Evolutionary conservation across 2,113 vertebrate genomes (phyloP).

Genomic region (Ptilorrhoa leucosticta): DNA sequence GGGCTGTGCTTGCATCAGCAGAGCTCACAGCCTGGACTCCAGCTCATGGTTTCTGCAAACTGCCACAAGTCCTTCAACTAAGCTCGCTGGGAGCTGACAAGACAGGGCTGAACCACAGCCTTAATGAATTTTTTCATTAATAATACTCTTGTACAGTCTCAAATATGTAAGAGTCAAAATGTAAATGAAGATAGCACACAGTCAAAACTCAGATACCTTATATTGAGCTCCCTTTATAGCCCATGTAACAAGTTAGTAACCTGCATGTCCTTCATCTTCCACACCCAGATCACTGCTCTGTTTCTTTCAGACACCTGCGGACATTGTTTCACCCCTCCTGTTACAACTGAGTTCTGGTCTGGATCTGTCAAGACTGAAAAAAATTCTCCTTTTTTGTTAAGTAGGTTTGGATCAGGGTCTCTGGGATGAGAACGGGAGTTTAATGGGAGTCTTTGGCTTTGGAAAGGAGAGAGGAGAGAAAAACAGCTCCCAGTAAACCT

Average conservation of each 20-base stretch:
- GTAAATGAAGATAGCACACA: neutral
- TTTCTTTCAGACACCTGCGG: fast-evolving
- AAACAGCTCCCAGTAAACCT: neutral
- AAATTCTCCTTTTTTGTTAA: neutral
- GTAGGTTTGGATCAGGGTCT: neutral
- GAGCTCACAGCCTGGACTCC: neutral
- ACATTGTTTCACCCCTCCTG: neutral
- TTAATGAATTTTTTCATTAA: neutral
- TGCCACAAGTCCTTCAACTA: neutral
- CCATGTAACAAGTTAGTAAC: neutral
- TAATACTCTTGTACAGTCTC: neutral
- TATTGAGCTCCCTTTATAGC: neutral
- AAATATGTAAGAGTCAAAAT: neutral
- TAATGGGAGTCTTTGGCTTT: neutral
- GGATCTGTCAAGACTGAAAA: neutral
- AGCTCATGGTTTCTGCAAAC: neutral
- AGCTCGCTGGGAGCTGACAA: neutral
- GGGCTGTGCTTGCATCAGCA: neutral
- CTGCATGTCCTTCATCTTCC: neutral
- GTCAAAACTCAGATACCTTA: neutral
- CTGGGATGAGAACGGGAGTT: neutral
- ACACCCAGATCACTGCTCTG: fast-evolving
- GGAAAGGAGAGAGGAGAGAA: neutral
- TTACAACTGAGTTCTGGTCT: neutral
- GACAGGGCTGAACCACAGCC: neutral